Evolutionary conservation across 2,888 invertebrate genomes (phyloP), one percentile per base, ranked within the genome.

Genomic region (Eudemis profundana): DNA sequence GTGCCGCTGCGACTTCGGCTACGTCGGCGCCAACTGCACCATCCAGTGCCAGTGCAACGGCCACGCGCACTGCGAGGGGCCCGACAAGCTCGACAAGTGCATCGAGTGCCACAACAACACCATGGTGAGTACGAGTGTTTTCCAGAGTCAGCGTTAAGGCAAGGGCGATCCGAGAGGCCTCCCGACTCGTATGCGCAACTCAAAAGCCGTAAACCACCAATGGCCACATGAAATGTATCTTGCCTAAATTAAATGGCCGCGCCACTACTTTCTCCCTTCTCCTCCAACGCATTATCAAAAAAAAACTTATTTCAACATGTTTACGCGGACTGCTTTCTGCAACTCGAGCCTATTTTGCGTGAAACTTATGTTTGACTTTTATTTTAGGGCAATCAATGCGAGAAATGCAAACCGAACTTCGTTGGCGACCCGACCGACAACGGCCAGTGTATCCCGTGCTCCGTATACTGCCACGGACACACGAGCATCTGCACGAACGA

Each of bases 41-140:
- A 97, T 97, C 69, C 97, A 97, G 86, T 98, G 98, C 83, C 95
- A 97, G 83, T 99, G 98, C 84, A 98, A 98, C 83, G 98, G 98
- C 0, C 98, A 98, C 88, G 96, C 98, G 64, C 94, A 98, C 83
- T 99, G 98, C 83, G 95, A 95, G 76, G 97, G 97, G 0, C 97
- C 97, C 5, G 96, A 97, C 80, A 95, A 95, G 76, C 93, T 97
- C 67, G 96, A 96, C 79, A 93, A 94, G 68, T 98, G 98, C 81
- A 88, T 95, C 38, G 93, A 96, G 82, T 98, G 98, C 81, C 95
- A 96, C 78, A 98, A 98, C 81, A 97, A 98, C 79, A 98, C 98
- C 1, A 96, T 96, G 96, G 95, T 95, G 81, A 78, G 84, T 83
- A n/a, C n/a, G n/a, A n/a, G n/a, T n/a, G n/a, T n/a, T n/a, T n/a